A percentile compares a stretch with the other conserved stretches of the same genome.
phyloP scores from a whole-genome alignment of 2,888 invertebrate genomes.

The Caenorhabditis sp. region DNA sequence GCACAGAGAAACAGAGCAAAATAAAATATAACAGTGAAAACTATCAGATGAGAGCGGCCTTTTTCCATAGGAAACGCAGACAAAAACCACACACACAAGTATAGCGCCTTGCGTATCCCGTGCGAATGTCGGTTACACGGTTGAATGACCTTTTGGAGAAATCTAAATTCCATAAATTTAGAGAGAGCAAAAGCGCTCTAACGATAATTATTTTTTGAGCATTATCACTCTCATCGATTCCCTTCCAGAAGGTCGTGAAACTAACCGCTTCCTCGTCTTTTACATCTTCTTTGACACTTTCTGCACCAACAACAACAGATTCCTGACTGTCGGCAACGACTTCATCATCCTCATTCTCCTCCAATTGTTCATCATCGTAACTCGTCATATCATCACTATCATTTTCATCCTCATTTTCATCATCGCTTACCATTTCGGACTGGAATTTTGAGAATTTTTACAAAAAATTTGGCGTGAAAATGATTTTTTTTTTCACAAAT shows the following conservation, averaged over 20 bases:
- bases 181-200: no score
- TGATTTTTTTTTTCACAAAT: neutral
- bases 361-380: slow-evolving; percentile 26
- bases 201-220: no score
- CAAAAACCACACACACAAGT: no score
- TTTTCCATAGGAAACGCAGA: no score
- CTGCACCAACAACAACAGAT: neutral
- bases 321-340: neutral
- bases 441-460: neutral
- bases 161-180: no score
- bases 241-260: neutral
- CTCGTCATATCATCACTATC: slow-evolving; percentile 21
- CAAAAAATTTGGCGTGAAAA: neutral
- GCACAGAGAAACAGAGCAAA: no score
- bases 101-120: no score
- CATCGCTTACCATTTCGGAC: slow-evolving; percentile 15
- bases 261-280: slow-evolving; percentile 20
- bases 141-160: no score
- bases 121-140: no score
- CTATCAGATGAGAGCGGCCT: no score
- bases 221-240: no score
- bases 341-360: slow-evolving; percentile 10
- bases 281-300: slow-evolving; percentile 14
- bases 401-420: slow-evolving; percentile 22
- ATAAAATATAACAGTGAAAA: no score